phyloP scores from a whole-genome alignment of 2,888 invertebrate species.

The Stramonita haemastoma region DNA sequence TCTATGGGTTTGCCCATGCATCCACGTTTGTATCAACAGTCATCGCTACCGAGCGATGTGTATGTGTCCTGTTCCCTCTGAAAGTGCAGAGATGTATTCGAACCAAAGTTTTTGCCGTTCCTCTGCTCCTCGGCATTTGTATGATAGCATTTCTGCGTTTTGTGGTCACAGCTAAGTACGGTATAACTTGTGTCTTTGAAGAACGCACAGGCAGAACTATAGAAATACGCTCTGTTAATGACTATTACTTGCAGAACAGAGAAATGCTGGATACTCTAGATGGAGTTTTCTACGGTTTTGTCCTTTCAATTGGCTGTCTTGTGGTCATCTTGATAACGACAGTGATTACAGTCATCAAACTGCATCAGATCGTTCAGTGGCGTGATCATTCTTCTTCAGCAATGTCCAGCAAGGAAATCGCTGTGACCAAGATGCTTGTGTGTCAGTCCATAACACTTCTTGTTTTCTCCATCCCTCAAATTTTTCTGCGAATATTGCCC shows the following conservation, averaged over 20 bases:
- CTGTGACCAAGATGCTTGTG: slow-evolving; percentile 31
- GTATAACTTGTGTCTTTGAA: slow-evolving; percentile 4
- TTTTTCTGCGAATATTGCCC: neutral
- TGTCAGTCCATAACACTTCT: slow-evolving; percentile 19
- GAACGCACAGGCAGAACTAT: neutral
- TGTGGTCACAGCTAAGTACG: neutral
- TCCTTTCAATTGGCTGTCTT: neutral
- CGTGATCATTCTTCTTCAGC: neutral
- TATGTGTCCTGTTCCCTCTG: slow-evolving; percentile 32
- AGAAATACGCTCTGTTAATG: neutral
- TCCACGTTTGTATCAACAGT: slow-evolving; percentile 6
- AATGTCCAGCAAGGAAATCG: slow-evolving; percentile 16
- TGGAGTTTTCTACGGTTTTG: slow-evolving; percentile 17
- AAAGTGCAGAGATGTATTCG: neutral
- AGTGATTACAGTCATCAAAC: slow-evolving; percentile 12
- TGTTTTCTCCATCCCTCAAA: slow-evolving; percentile 6
- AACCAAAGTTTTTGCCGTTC: neutral
- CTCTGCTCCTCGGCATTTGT: neutral
- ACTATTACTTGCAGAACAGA: slow-evolving; percentile 18
- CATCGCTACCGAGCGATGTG: slow-evolving; percentile 33
- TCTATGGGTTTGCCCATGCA: slow-evolving; percentile 23
- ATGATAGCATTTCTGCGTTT: neutral
- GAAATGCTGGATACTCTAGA: neutral
- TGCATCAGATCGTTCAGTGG: slow-evolving; percentile 1
- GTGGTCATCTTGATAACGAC: slow-evolving; percentile 14